A percentile compares a stretch with the other conserved stretches of the same genome.
phyloP scores from a whole-genome alignment of 2,113 vertebrate species.

The Cynopterus brachyotis region DNA sequence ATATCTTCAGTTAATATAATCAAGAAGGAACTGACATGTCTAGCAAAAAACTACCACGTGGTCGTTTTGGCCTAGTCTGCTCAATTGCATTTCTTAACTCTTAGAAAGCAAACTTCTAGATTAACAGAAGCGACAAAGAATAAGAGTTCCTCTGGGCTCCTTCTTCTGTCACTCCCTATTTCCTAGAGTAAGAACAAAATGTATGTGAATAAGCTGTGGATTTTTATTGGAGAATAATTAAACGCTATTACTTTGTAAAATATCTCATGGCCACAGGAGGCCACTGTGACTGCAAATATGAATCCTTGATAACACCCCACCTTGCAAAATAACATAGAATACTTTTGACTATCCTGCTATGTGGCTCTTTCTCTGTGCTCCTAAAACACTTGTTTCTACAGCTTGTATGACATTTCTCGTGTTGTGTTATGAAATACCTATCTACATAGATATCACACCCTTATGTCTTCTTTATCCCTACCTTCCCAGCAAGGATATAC shows the following conservation, averaged over 20 bases:
- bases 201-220: background rate
- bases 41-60: fast-evolving
- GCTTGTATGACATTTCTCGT: fast-evolving
- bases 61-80: fast-evolving
- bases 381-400: background rate
- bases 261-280: constrained; percentile 49
- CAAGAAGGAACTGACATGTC: background rate
- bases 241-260: background rate
- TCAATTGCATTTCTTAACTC: background rate
- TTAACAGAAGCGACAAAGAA: background rate
- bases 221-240: background rate
- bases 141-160: background rate
- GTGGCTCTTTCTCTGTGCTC: background rate
- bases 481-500: fast-evolving
- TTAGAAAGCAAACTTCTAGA: background rate
- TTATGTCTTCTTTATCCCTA: too few species aligned
- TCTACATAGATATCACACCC: fast-evolving
- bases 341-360: background rate
- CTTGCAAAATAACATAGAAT: background rate
- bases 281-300: constrained; percentile 53
- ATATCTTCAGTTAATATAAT: fast-evolving
- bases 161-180: background rate
- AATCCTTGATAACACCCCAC: background rate
- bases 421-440: background rate
- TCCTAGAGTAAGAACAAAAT: background rate